These are phyloP conservation scores for Pemphigus obesinymphae DNA, from an alignment of 1,140 invertebrate genomes.

Conservation along the genomic window DNA sequence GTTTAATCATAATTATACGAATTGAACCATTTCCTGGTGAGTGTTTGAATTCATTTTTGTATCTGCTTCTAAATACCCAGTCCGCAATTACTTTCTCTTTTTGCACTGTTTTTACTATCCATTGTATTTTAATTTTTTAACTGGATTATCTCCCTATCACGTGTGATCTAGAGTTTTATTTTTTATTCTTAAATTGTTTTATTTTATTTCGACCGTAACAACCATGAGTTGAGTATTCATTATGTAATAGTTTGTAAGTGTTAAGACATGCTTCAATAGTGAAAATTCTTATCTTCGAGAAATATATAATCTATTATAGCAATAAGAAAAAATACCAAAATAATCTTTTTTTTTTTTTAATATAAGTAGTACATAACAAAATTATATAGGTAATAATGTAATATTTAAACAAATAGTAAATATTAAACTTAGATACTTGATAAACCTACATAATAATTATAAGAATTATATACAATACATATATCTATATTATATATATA, in stretches of 20 bases:
- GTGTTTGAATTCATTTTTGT: slow-evolving; percentile 23
- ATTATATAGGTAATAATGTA: background rate
- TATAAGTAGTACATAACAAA: too few relatives aligned
- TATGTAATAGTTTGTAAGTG: slow-evolving; percentile 8
- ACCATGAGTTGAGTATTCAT: slow-evolving; percentile 7
- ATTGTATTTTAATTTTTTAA: slow-evolving; percentile 41
- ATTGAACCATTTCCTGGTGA: slow-evolving; percentile 33
- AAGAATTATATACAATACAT: background rate
- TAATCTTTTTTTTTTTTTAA: background rate
- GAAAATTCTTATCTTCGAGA: background rate
- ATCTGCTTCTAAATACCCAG: slow-evolving; percentile 16
- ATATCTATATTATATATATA: background rate
- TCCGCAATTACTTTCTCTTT: slow-evolving; percentile 36
- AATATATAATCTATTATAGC: background rate
- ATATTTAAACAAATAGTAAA: too few relatives aligned
- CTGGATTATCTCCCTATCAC: slow-evolving; percentile 37
- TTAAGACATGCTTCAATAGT: slow-evolving; percentile 13
- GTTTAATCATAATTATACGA: slow-evolving; percentile 29
- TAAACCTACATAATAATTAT: background rate
- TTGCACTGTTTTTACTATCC: slow-evolving; percentile 21
- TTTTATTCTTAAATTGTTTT: slow-evolving; percentile 25
- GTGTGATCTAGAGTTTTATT: slow-evolving; percentile 34
- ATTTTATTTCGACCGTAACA: slow-evolving; percentile 32
- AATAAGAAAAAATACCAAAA: background rate
- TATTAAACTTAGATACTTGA: too few relatives aligned